Evolutionary conservation across 1,140 invertebrate genomes (phyloP).

Genomic region (Rhyzopertha dominica): DNA sequence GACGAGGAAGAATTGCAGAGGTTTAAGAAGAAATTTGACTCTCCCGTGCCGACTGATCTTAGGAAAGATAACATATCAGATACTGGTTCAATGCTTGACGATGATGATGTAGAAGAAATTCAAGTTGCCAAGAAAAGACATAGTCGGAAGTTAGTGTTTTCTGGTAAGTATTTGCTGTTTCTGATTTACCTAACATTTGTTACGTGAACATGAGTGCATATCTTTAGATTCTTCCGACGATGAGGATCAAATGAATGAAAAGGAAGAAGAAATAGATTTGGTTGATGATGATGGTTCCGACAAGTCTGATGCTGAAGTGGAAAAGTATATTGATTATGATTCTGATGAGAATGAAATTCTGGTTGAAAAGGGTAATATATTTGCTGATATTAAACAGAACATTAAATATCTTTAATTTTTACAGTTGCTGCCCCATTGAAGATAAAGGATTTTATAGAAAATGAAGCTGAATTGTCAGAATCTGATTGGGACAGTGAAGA

Average conservation of each 20-base stretch:
- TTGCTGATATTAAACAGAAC: constrained; percentile 41
- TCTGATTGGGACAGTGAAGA: constrained; percentile 74
- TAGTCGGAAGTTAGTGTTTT: constrained; percentile 29
- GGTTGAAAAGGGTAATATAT: constrained; percentile 20
- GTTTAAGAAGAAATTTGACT: constrained; percentile 41
- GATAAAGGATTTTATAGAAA: constrained; percentile 68
- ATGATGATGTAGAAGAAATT: constrained; percentile 24
- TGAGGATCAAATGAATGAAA: constrained; percentile 44
- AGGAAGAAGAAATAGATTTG: constrained; percentile 36
- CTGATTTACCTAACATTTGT: constrained; percentile 24
- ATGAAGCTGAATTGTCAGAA: constrained; percentile 82
- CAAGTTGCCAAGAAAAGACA: constrained; percentile 20
- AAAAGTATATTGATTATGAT: constrained; percentile 62
- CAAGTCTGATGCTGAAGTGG: constrained; percentile 47
- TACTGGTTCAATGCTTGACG: no score
- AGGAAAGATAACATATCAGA: no score
- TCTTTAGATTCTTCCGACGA: constrained; percentile 38
- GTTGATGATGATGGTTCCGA: constrained; percentile 40
- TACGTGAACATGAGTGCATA: constrained; percentile 55
- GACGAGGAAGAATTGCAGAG: constrained; percentile 40
- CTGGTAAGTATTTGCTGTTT: constrained; percentile 15
- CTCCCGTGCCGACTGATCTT: constrained; percentile 19
- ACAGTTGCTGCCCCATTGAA: constrained; percentile 42
- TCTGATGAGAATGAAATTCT: constrained; percentile 72
- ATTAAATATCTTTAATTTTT: constrained; percentile 2